Conservation (phyloP, 2,888 invertebrate species). For the Cephus runcator region DNA sequence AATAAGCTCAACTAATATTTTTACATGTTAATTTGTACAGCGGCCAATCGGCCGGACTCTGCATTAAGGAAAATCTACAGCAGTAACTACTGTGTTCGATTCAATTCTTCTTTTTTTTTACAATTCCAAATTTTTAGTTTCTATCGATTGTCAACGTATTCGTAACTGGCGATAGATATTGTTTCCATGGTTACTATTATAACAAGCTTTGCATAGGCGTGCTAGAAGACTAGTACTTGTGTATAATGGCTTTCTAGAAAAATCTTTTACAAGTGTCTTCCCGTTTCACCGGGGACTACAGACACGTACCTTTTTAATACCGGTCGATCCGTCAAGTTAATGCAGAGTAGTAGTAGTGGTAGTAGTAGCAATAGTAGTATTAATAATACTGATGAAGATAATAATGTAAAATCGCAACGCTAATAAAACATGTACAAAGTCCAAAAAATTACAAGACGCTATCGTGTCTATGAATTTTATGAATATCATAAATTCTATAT, state of each 20-base stretch:
- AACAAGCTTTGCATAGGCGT: not conserved
- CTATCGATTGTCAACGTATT: not conserved
- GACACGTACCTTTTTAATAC: not conserved
- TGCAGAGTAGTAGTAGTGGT: not conserved
- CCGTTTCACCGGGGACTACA: not conserved
- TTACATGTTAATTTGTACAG: not conserved
- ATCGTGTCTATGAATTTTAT: not conserved
- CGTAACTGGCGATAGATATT: not conserved
- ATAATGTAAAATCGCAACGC: not conserved
- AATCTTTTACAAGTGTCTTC: not conserved
- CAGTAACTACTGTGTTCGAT: not conserved
- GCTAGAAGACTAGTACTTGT: not conserved
- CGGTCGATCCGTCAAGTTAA: not conserved
- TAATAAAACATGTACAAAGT: not conserved
- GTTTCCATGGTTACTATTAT: not conserved
- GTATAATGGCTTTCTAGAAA: not conserved
- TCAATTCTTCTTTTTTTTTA: not conserved
- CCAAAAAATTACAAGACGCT: not conserved
- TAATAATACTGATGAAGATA: not conserved
- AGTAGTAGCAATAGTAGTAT: not conserved
- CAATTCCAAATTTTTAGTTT: not conserved
- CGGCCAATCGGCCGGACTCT: not conserved
- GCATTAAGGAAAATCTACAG: not conserved
- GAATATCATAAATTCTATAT: not conserved
- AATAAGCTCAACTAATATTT: not conserved